Evolutionary conservation across 2,888 invertebrate species (phyloP).

Genomic region (Adelphocoris suturalis): DNA sequence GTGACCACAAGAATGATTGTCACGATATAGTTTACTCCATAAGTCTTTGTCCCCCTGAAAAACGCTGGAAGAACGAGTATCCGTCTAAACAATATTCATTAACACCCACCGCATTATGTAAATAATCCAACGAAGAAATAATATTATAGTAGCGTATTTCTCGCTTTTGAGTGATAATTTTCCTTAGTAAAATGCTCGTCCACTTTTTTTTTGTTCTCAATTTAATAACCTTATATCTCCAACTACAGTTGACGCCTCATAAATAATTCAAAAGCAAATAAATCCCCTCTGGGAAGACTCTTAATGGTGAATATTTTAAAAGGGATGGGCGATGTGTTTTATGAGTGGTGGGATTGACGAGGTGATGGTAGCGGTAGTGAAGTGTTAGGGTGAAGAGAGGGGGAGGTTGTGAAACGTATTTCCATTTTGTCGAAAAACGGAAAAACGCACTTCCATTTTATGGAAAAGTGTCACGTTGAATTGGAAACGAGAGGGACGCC

Average conservation of each 20-base stretch:
- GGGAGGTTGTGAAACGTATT: not conserved
- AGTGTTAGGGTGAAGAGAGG: not conserved
- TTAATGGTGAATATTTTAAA: slow-evolving; percentile 55
- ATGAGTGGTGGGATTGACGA: slow-evolving; percentile 16
- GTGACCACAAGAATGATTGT: no score
- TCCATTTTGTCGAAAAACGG: slow-evolving; percentile 50
- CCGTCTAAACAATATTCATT: no score
- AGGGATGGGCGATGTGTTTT: slow-evolving; percentile 21
- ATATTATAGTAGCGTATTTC: not conserved
- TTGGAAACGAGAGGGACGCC: not conserved
- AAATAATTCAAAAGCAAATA: slow-evolving; percentile 52
- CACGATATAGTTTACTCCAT: no score
- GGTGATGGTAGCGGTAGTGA: not conserved
- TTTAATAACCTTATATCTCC: slow-evolving; percentile 45
- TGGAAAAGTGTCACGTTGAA: slow-evolving; percentile 5
- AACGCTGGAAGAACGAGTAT: no score
- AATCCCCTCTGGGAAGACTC: slow-evolving; percentile 44
- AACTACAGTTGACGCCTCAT: slow-evolving; percentile 34
- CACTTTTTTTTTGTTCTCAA: slow-evolving; percentile 14
- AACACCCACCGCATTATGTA: no score
- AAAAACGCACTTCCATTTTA: not conserved
- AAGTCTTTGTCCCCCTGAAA: no score
- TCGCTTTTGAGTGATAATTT: not conserved
- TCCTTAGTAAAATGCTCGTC: not conserved
- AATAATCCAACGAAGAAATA: not conserved